Evolutionary conservation across 1,140 invertebrate species (phyloP).

Genomic region (Trachelipus rathkii): DNA sequence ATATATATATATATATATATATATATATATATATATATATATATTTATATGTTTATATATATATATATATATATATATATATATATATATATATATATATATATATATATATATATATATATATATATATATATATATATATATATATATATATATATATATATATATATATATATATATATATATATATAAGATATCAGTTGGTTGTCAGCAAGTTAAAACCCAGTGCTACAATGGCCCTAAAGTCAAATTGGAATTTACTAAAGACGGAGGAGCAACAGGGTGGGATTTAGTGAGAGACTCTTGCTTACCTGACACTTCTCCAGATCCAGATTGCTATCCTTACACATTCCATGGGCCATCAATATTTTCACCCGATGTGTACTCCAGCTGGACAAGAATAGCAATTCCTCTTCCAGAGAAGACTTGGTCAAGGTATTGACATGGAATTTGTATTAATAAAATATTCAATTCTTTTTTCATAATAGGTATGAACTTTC

Average conservation of each 20-base stretch:
- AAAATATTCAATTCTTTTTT: no score
- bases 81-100: not conserved
- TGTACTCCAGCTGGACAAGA: slow-evolving; percentile 50
- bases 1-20: no score
- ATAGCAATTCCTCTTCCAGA: slow-evolving; percentile 51
- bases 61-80: no score
- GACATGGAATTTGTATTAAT: no score
- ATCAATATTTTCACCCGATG: slow-evolving; percentile 49
- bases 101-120: slow-evolving; percentile 15
- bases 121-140: slow-evolving; percentile 15
- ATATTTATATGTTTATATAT: no score
- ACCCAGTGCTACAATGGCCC: slow-evolving; percentile 46
- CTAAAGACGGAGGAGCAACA: slow-evolving; percentile 46
- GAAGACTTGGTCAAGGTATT: slow-evolving; percentile 52
- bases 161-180: not conserved
- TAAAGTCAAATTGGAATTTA: slow-evolving; percentile 49
- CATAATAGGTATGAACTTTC: no score
- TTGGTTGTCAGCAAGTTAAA: slow-evolving; percentile 49
- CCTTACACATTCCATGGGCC: slow-evolving; percentile 51
- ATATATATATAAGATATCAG: slow-evolving; percentile 47
- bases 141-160: slow-evolving; percentile 15
- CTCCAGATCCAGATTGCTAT: slow-evolving; percentile 49
- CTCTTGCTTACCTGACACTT: slow-evolving; percentile 49
- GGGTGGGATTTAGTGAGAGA: slow-evolving; percentile 51
- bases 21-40: no score